phyloP scores from a whole-genome alignment of 1,140 invertebrate species.

The Augochlora pura region DNA sequence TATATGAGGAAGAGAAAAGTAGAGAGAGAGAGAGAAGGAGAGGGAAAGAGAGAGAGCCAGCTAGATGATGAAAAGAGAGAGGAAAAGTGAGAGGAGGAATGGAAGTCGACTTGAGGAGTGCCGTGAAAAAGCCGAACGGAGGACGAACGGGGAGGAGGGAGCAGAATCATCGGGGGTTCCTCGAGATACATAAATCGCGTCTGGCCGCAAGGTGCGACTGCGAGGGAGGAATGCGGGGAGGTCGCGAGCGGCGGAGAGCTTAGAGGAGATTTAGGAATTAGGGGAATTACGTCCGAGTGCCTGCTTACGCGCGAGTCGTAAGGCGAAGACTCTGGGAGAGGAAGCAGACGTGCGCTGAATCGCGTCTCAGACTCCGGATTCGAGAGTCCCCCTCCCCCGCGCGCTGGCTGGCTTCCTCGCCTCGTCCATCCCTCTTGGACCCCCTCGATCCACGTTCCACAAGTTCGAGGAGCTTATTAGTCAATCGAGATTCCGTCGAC shows the following conservation, averaged over 20 bases:
- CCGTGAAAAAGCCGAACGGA: background rate
- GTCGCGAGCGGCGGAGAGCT: conserved; percentile 19
- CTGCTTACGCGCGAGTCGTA: conserved; percentile 59
- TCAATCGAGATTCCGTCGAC: conserved; percentile 28
- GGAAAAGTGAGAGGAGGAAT: conserved; percentile 11
- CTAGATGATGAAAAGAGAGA: conserved; percentile 6
- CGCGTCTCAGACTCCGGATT: background rate
- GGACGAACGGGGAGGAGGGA: conserved; percentile 14
- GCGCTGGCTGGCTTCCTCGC: background rate
- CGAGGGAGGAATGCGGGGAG: conserved; percentile 40
- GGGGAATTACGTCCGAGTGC: conserved; percentile 62
- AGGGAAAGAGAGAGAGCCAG: background rate
- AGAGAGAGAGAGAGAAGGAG: background rate
- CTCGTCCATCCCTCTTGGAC: background rate
- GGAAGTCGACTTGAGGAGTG: background rate
- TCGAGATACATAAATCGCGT: conserved; percentile 65
- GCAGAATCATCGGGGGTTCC: conserved; percentile 38
- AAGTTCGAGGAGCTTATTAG: conserved; percentile 2
- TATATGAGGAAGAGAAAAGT: background rate
- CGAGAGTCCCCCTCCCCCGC: background rate
- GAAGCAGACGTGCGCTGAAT: conserved; percentile 25
- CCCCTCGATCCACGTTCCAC: background rate
- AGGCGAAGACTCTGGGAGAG: background rate
- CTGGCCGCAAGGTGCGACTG: conserved; percentile 48
- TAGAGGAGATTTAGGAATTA: conserved; percentile 64